A percentile compares a stretch with the other conserved stretches of the same genome.
These are phyloP conservation scores for Hypercompe scribonia DNA, from an alignment of 2,888 invertebrate genomes.

Conservation along the genomic window DNA sequence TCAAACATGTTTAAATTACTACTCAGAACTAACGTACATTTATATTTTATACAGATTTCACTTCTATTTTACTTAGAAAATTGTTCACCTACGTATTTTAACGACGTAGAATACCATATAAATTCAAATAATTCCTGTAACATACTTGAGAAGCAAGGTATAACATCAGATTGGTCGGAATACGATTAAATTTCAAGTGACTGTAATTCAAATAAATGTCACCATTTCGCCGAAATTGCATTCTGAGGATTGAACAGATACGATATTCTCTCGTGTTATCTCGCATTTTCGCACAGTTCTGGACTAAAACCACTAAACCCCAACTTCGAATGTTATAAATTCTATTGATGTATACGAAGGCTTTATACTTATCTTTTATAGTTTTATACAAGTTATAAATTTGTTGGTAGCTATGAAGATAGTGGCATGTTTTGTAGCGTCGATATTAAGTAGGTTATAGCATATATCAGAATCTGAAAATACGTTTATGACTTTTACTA, in stretches of 20 bases:
- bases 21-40: not conserved
- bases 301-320: not conserved
- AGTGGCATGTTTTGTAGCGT: not conserved
- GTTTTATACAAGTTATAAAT: not conserved
- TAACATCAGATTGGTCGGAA: not conserved
- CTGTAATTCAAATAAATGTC: not conserved
- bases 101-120: not conserved
- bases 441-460: too few relatives aligned
- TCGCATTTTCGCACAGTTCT: not conserved
- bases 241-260: not conserved
- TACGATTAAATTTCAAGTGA: not conserved
- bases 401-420: not conserved
- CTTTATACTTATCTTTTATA: not conserved
- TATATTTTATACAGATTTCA: not conserved
- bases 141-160: not conserved
- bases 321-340: not conserved
- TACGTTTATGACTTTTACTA: too few relatives aligned
- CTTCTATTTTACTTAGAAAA: not conserved
- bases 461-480: too few relatives aligned
- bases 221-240: not conserved
- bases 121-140: not conserved
- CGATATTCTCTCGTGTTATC: not conserved
- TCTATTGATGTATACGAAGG: not conserved
- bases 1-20: not conserved
- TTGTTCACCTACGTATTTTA: not conserved